Evolutionary conservation across 2,888 invertebrate species (phyloP).

Genomic region (Machimus rusticus): DNA sequence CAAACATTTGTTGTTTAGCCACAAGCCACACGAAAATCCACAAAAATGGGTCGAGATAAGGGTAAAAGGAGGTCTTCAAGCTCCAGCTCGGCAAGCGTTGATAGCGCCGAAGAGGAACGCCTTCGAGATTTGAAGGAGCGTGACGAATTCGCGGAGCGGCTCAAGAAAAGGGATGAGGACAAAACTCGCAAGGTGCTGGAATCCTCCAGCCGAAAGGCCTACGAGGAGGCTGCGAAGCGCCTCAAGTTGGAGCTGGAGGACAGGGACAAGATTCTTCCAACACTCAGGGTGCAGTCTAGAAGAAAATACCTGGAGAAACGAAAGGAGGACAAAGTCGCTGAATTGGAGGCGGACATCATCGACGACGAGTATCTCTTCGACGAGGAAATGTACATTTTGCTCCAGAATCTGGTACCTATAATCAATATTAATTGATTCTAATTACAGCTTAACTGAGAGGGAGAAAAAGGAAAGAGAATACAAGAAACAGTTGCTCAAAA

Average conservation of each 20-base stretch:
- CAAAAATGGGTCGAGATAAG: slow-evolving; percentile 50
- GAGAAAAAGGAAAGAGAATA: slow-evolving; percentile 87
- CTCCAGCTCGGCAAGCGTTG: slow-evolving; percentile 62
- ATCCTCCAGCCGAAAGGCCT: slow-evolving; percentile 71
- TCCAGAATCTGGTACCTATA: neutral
- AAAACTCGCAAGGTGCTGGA: slow-evolving; percentile 83
- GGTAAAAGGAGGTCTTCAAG: slow-evolving; percentile 53
- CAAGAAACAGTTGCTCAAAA: slow-evolving; percentile 86
- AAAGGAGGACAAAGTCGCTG: slow-evolving; percentile 94
- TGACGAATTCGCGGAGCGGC: slow-evolving; percentile 90
- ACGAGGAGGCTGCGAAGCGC: slow-evolving; percentile 89
- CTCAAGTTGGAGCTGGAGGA: slow-evolving; percentile 88
- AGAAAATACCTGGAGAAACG: slow-evolving; percentile 94
- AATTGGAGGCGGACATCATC: slow-evolving; percentile 91
- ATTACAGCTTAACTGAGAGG: slow-evolving; percentile 79
- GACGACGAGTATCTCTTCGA: slow-evolving; percentile 97
- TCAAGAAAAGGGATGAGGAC: slow-evolving; percentile 88
- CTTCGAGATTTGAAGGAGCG: slow-evolving; percentile 86
- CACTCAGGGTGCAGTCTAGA: slow-evolving; percentile 88
- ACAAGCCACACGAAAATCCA: neutral
- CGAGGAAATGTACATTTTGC: slow-evolving; percentile 76
- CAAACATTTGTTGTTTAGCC: neutral
- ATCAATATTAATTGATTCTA: neutral
- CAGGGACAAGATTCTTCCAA: slow-evolving; percentile 85
- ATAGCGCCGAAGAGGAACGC: slow-evolving; percentile 84